Percentiles rank a stretch among this genome's conserved stretches.
Conservation (phyloP, 1,140 invertebrate genomes). For the Aethina tumida region DNA sequence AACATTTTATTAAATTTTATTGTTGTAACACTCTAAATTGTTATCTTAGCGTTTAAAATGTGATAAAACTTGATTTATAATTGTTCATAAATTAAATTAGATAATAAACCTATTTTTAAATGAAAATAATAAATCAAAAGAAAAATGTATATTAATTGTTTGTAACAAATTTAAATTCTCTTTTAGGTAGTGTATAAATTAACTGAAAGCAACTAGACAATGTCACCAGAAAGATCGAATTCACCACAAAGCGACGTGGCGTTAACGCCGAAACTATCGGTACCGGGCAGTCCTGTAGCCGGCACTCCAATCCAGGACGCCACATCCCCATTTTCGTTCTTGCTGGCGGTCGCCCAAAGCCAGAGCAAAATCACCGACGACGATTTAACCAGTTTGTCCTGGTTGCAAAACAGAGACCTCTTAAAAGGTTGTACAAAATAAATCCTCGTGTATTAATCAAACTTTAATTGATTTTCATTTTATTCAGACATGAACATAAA, state of each 20-base stretch:
- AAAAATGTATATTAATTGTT: no score
- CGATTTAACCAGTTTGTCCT: constrained; percentile 79
- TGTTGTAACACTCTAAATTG: no score
- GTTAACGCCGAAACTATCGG: constrained; percentile 30
- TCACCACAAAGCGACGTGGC: constrained; percentile 28
- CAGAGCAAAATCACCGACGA: constrained; percentile 40
- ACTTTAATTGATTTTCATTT: background rate
- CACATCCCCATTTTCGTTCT: constrained; percentile 31
- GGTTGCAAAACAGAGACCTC: constrained; percentile 85
- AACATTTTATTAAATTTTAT: no score
- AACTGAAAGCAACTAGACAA: no score
- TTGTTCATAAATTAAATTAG: no score
- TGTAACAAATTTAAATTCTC: no score
- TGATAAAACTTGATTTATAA: no score
- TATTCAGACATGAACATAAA: constrained; percentile 33
- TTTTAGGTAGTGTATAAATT: no score
- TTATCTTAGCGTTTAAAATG: no score
- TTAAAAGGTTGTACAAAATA: constrained; percentile 60
- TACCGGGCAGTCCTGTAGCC: constrained; percentile 30
- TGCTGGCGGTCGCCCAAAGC: constrained; percentile 32
- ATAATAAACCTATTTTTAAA: no score
- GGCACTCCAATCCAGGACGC: constrained; percentile 29
- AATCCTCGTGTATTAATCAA: no score
- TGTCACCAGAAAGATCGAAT: constrained; percentile 33
- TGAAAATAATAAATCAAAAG: no score